Conservation (phyloP, 2,113 vertebrate genomes). For the Delphinapterus leucas region DNA sequence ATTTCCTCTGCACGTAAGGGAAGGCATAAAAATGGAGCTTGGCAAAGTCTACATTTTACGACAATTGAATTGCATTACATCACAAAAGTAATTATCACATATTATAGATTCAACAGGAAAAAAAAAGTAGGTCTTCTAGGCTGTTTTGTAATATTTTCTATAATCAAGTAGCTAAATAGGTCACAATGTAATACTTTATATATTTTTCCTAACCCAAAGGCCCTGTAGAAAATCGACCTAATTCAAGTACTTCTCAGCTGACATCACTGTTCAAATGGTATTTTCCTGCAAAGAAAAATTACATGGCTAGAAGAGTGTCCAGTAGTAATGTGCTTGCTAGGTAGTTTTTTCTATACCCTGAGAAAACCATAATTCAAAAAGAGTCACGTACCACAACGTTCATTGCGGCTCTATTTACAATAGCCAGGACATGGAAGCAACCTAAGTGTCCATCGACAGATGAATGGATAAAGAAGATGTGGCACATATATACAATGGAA, state of each 20-base stretch:
- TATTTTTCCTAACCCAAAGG: slow-evolving; percentile 70
- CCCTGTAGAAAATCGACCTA: slow-evolving; percentile 75
- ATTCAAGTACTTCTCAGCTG: slow-evolving; percentile 65
- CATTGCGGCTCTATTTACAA: no score
- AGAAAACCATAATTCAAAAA: no score
- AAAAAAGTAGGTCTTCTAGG: slow-evolving; percentile 48
- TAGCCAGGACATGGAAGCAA: no score
- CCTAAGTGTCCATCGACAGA: no score
- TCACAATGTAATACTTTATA: slow-evolving; percentile 76
- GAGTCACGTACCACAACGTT: no score
- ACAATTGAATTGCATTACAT: slow-evolving; percentile 1
- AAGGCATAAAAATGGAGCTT: neutral
- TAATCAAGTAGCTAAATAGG: slow-evolving; percentile 71
- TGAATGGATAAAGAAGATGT: no score
- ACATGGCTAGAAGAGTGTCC: slow-evolving; percentile 10
- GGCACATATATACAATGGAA: no score
- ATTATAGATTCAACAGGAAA: slow-evolving; percentile 43
- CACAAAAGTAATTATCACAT: slow-evolving; percentile 61
- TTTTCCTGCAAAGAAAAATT: slow-evolving; percentile 22
- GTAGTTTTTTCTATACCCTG: neutral
- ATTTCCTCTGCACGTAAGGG: neutral
- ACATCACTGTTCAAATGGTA: neutral
- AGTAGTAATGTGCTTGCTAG: slow-evolving; percentile 54
- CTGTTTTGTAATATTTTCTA: slow-evolving; percentile 62
- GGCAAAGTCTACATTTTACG: slow-evolving; percentile 27